phyloP scores from a whole-genome alignment of 2,113 vertebrate genomes.

The Prietella phreatophila region DNA sequence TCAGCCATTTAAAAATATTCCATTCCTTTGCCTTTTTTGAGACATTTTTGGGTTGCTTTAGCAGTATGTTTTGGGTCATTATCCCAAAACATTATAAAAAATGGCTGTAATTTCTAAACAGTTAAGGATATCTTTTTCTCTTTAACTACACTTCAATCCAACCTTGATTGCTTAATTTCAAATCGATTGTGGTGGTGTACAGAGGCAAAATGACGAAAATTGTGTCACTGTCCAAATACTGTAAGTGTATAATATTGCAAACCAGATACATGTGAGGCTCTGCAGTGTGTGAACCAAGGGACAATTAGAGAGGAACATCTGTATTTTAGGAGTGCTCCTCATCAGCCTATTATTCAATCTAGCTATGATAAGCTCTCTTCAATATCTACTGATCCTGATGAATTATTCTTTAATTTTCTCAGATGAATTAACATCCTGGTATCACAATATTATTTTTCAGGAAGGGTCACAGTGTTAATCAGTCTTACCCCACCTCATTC shows the following conservation, averaged over 20 bases:
- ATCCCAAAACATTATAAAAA: too few species aligned
- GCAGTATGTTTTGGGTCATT: too few species aligned
- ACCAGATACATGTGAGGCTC: not conserved
- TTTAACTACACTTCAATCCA: too few species aligned
- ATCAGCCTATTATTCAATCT: not conserved
- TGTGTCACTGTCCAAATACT: too few species aligned
- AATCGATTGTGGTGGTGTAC: too few species aligned
- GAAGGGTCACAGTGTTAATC: not conserved
- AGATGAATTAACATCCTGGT: not conserved
- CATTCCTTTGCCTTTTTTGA: too few species aligned
- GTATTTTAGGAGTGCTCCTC: not conserved
- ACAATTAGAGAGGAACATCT: not conserved
- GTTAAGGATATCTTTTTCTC: too few species aligned
- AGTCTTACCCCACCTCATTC: not conserved
- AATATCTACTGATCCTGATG: not conserved
- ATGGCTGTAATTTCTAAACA: too few species aligned
- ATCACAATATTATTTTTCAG: not conserved
- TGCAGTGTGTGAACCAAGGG: not conserved
- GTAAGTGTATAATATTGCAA: not conserved
- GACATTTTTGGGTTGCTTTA: too few species aligned
- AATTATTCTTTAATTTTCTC: not conserved
- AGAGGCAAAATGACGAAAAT: too few species aligned
- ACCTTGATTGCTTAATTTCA: too few species aligned
- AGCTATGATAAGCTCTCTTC: not conserved
- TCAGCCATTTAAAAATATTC: too few species aligned